Conservation (phyloP, 2,888 invertebrate species). For the Campoplex capitator region DNA sequence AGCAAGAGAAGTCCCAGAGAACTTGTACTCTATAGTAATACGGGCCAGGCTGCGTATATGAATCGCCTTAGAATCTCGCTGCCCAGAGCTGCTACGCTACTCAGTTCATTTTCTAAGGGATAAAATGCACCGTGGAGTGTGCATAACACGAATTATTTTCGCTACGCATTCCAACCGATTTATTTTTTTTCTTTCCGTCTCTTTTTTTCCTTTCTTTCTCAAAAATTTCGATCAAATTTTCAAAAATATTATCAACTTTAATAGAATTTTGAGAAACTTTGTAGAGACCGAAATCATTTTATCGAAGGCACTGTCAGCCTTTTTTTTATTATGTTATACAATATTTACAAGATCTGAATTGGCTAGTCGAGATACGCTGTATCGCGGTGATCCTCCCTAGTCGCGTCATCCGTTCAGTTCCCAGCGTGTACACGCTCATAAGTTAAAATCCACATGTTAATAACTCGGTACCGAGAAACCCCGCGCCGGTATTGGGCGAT, state of each 20-base stretch:
- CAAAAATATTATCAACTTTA: neutral
- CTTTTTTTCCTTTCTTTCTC: neutral
- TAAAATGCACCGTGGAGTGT: conserved; percentile 61
- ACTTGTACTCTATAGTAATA: neutral
- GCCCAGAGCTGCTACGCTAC: conserved; percentile 38
- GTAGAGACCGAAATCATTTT: neutral
- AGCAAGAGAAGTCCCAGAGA: conserved; percentile 40
- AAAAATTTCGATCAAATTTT: neutral
- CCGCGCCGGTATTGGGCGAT: too few species aligned
- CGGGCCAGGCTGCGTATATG: conserved; percentile 3
- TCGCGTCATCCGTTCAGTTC: too few species aligned
- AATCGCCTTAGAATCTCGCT: conserved; percentile 25
- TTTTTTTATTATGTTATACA: too few species aligned
- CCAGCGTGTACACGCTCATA: too few species aligned
- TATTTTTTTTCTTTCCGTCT: neutral
- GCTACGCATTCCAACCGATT: conserved; percentile 23
- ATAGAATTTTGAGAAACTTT: neutral
- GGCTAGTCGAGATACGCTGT: too few species aligned
- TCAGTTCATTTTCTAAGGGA: conserved; percentile 60
- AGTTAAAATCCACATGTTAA: too few species aligned
- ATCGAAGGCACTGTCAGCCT: too few species aligned
- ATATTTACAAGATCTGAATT: too few species aligned
- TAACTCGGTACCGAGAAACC: too few species aligned
- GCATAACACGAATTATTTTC: conserved; percentile 52
- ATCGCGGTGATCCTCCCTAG: too few species aligned